Conservation (phyloP, 2,888 invertebrate genomes). For the Lithophane leautieri region DNA sequence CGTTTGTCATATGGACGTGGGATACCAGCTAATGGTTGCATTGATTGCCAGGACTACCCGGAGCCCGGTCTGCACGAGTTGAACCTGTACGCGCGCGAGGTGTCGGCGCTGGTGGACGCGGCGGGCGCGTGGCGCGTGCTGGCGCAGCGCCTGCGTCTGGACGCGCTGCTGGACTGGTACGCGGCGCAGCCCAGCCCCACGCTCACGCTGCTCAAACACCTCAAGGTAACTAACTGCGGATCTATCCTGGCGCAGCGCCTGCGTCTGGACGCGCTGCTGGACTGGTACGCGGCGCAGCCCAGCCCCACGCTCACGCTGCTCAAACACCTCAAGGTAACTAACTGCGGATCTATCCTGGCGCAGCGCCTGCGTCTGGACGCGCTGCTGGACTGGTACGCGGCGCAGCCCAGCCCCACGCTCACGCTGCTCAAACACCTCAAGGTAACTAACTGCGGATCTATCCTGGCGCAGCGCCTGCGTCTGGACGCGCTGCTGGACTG, state of each 20-base stretch:
- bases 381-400: constrained; percentile 86
- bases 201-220: constrained; percentile 89
- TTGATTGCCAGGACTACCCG: constrained; percentile 47
- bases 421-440: constrained; percentile 90
- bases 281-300: constrained; percentile 84
- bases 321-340: constrained; percentile 88
- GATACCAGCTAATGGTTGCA: constrained; percentile 6
- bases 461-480: constrained; percentile 89
- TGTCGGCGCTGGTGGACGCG: constrained; percentile 89
- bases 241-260: constrained; percentile 83
- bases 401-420: constrained; percentile 87
- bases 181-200: constrained; percentile 87
- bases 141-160: constrained; percentile 88
- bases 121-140: constrained; percentile 91
- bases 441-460: too few relatives aligned
- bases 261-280: constrained; percentile 85
- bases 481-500: constrained; percentile 87
- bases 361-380: constrained; percentile 87
- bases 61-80: constrained; percentile 66
- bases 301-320: constrained; percentile 91
- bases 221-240: constrained; percentile 79
- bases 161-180: constrained; percentile 87
- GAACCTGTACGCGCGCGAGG: constrained; percentile 77
- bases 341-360: too few relatives aligned
- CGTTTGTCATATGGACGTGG: not conserved